A percentile compares a stretch with the other conserved stretches of the same genome.
These are phyloP conservation scores for Zosterops borbonicus DNA, from an alignment of 2,113 vertebrate species.

Conservation along the genomic window DNA sequence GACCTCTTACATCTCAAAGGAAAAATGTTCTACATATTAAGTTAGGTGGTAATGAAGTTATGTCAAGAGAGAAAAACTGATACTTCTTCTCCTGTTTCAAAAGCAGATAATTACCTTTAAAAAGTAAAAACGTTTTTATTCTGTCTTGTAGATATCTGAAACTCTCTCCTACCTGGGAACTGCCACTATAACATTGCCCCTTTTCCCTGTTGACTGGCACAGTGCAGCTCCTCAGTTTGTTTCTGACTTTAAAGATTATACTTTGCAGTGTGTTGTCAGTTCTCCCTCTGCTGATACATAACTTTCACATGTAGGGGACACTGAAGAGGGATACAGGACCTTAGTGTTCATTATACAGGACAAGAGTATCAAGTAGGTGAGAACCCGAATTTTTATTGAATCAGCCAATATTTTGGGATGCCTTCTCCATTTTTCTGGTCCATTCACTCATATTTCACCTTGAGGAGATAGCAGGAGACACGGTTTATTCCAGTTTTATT, in stretches of 20 bases:
- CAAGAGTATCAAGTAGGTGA: not conserved
- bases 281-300: not conserved
- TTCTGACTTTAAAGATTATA: not conserved
- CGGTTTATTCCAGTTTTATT: not conserved
- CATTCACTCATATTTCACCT: not conserved
- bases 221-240: not conserved
- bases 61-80: not conserved
- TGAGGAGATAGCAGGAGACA: not conserved
- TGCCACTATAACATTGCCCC: not conserved
- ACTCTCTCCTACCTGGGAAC: not conserved
- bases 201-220: not conserved
- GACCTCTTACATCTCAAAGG: not conserved
- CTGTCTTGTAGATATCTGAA: not conserved
- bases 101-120: not conserved
- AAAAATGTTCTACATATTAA: not conserved
- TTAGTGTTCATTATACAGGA: not conserved
- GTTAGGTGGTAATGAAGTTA: not conserved
- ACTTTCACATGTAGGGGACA: not conserved
- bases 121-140: not conserved
- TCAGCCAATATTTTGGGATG: not conserved
- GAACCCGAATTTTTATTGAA: not conserved
- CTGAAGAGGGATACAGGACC: accelerated
- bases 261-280: not conserved
- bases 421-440: not conserved
- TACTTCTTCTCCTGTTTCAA: not conserved